Conservation (phyloP, 1,140 invertebrate species). For the Popillia japonica region DNA sequence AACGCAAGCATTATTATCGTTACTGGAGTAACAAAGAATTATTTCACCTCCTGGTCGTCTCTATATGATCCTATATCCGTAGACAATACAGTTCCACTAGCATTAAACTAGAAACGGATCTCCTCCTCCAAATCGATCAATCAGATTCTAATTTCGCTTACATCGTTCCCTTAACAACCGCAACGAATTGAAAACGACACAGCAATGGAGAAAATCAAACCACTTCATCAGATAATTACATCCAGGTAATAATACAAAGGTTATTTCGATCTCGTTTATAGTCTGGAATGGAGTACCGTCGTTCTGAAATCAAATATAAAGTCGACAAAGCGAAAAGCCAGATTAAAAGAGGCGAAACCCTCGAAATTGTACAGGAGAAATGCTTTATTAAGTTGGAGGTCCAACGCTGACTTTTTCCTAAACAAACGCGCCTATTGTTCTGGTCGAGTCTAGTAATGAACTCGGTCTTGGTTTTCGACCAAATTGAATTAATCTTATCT, state of each 20-base stretch:
- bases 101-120: no score
- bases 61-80: no score
- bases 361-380: neutral
- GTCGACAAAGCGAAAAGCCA: slow-evolving; percentile 3
- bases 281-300: neutral
- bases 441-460: slow-evolving; percentile 1
- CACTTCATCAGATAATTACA: slow-evolving; percentile 18
- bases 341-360: slow-evolving; percentile 9
- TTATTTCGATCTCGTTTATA: neutral
- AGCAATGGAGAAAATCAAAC: neutral
- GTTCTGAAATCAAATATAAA: neutral
- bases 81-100: no score
- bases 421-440: slow-evolving; percentile 14
- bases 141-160: no score
- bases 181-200: neutral
- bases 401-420: slow-evolving; percentile 3
- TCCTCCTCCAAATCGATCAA: no score
- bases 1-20: no score
- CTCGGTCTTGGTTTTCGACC: neutral
- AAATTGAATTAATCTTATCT: slow-evolving; percentile 19
- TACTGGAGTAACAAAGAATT: no score
- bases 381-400: slow-evolving; percentile 6
- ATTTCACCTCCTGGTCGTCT: no score
- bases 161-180: neutral
- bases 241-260: neutral